Percentiles rank a stretch among this genome's conserved stretches.
phyloP scores from a whole-genome alignment of 2,797 vertebrate species.

The Mus spretus region DNA sequence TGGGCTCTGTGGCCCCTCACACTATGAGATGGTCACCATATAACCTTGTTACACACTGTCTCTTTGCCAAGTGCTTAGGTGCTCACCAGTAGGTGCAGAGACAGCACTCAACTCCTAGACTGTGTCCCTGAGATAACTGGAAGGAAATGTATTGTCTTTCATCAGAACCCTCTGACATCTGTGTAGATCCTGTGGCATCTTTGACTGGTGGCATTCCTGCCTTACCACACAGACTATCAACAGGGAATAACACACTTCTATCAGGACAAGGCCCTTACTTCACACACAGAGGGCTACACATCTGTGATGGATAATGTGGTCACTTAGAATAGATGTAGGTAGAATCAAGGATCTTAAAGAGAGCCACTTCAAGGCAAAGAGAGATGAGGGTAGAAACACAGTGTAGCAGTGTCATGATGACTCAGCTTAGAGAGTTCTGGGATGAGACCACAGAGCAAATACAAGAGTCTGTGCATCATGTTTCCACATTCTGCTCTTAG shows the following conservation, averaged over 20 bases:
- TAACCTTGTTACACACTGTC: neutral
- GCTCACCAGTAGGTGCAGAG: neutral
- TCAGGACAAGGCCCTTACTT: slow-evolving; percentile 5
- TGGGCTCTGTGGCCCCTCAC: neutral
- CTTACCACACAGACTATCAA: neutral
- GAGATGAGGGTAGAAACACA: neutral
- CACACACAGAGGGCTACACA: neutral
- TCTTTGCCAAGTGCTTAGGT: neutral
- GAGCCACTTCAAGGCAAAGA: neutral
- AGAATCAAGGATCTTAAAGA: slow-evolving; percentile 1
- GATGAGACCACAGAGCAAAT: neutral
- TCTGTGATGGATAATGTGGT: neutral
- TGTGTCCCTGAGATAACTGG: neutral
- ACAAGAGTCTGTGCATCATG: neutral
- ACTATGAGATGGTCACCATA: neutral
- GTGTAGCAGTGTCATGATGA: neutral
- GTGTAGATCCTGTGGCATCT: neutral
- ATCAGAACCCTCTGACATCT: neutral
- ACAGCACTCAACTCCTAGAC: neutral
- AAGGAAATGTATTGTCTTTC: neutral
- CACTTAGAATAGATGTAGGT: neutral
- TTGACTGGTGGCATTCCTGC: neutral
- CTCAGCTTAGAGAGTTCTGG: neutral
- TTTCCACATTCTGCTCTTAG: neutral
- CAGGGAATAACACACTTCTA: neutral